Percentiles rank a stretch among this genome's conserved stretches.
phyloP scores from a whole-genome alignment of 2,797 vertebrate genomes.

The Allochrocebus solatus region DNA sequence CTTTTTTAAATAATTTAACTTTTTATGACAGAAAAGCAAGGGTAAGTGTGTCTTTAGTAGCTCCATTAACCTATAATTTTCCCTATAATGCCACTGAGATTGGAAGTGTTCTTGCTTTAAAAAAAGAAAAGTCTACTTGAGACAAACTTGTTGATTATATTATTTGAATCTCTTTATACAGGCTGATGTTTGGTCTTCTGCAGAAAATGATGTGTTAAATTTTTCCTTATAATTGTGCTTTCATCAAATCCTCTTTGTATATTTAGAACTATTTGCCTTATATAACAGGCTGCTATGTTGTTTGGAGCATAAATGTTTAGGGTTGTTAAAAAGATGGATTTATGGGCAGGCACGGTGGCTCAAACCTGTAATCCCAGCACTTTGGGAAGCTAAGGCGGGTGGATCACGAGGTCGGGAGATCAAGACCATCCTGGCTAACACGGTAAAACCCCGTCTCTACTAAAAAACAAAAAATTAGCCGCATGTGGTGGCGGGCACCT shows the following conservation, averaged over 20 bases:
- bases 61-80: slow-evolving; percentile 71
- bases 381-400: no score
- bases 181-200: background rate
- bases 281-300: background rate
- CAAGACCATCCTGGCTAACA: no score
- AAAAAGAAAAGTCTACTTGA: slow-evolving; percentile 33
- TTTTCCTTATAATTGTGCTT: background rate
- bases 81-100: slow-evolving; percentile 44
- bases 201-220: background rate
- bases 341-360: background rate
- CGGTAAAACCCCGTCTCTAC: no score
- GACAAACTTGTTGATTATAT: slow-evolving; percentile 8
- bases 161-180: background rate
- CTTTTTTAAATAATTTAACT: slow-evolving; percentile 83
- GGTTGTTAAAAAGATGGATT: background rate
- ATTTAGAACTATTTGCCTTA: background rate
- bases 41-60: slow-evolving; percentile 62
- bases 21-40: slow-evolving; percentile 74
- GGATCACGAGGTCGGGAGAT: no score
- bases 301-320: slow-evolving; percentile 1
- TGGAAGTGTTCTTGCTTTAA: slow-evolving; percentile 56
- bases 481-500: no score
- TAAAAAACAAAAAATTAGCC: no score
- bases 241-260: background rate
- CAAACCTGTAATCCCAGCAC: no score